These are phyloP conservation scores for Athripsodes cinereus DNA, from an alignment of 2,888 invertebrate species.

Conservation along the genomic window DNA sequence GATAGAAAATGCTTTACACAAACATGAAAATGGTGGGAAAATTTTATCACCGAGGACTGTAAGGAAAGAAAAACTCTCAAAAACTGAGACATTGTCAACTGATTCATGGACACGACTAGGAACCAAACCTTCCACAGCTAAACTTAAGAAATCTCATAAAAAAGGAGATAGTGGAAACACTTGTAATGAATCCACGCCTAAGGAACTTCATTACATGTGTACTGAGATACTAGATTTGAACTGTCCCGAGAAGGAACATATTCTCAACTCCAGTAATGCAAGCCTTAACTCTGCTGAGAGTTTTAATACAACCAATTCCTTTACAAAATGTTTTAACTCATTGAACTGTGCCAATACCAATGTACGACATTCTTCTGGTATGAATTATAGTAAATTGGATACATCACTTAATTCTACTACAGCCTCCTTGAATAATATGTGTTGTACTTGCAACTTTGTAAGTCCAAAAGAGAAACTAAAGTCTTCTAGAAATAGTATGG, in stretches of 20 bases:
- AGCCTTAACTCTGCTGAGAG: constrained; percentile 31
- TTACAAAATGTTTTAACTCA: constrained; percentile 42
- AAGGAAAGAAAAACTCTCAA: constrained; percentile 3
- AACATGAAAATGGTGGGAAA: constrained; percentile 37
- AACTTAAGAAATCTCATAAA: constrained; percentile 26
- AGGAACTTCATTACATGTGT: constrained; percentile 48
- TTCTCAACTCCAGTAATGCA: constrained; percentile 19
- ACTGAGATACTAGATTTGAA: constrained; percentile 44
- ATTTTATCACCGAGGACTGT: constrained; percentile 22
- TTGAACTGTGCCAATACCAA: constrained; percentile 40
- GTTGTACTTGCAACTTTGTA: constrained; percentile 34
- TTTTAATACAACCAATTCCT: constrained; percentile 25
- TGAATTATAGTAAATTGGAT: constrained; percentile 41
- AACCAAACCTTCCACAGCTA: constrained; percentile 33
- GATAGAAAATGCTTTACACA: constrained; percentile 53
- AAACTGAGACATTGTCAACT: constrained; percentile 7
- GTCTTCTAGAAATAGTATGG: constrained; percentile 6
- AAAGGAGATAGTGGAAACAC: constrained; percentile 26
- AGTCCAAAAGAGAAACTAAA: constrained; percentile 8
- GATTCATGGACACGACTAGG: constrained; percentile 31
- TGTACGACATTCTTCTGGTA: constrained; percentile 37
- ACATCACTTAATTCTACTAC: constrained; percentile 28
- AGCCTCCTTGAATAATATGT: constrained; percentile 29
- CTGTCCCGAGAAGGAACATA: constrained; percentile 14
- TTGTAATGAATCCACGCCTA: constrained; percentile 29